Evolutionary conservation across 2,797 vertebrate genomes (phyloP), one percentile per base, ranked within the genome.

Genomic region (Cyprinodon diabolis): DNA sequence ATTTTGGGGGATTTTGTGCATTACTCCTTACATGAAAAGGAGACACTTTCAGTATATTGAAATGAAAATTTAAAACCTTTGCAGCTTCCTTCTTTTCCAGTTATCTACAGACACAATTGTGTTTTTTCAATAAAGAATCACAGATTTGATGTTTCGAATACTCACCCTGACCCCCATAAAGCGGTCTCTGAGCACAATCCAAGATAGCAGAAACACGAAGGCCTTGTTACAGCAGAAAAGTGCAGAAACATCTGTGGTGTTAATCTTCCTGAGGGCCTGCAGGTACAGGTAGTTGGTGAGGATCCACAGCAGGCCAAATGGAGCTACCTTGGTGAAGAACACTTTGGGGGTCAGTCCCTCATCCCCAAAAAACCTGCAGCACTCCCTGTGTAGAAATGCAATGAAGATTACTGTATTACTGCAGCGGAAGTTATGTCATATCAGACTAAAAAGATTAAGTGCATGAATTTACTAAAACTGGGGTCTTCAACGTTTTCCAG

Each of bases 221-320:
- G 98, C 98, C 93, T 97, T 98, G 95, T 98, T 98, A 93, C 98
- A 99, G 95, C 98, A 99, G 96, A 99, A 99, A 85, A 99, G 96
- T 30, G 96, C 96, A 21, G 97, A 98, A 90, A 94, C 97, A 79
- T 99, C 98, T 81, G 98, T 98, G 84, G 96, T 96, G 89, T 97
- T 97, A 93, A 99, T 97, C 95, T 97, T 97, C 95, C 97, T 97
- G 95, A 99, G 96, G 91, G 97, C 98, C 93, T 98, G 96, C 92
- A 99, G 96, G 94, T 99, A 99, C 94, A 99, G 96, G 96, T 99
- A 99, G 96, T 97, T 98, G 91, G 97, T 99, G 90, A 99, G 96
- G 89, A 97, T 98, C 97, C 97, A 99, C 91, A 99, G 96, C 89
- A 99, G 95, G 89, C 97, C 96, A 76, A 99, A 99, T 11, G 98